These are phyloP conservation scores for Ispidina picta DNA, from an alignment of 2,797 vertebrate genomes.

Conservation along the genomic window DNA sequence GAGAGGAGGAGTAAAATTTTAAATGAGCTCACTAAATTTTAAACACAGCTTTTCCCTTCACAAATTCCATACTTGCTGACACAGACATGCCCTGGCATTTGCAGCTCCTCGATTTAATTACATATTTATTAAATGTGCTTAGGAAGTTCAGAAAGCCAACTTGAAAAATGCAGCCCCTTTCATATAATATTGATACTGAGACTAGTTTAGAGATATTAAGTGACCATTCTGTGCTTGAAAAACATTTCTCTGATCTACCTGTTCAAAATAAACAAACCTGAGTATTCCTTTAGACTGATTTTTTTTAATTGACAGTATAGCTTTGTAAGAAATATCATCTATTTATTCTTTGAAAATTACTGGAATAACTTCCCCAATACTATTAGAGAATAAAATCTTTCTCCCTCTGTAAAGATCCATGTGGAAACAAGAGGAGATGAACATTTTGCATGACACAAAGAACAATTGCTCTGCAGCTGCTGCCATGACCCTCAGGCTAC, in stretches of 20 bases:
- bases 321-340: background rate
- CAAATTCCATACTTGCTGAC: background rate
- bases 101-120: background rate
- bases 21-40: background rate
- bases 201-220: background rate
- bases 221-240: background rate
- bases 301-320: background rate
- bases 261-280: background rate
- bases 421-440: slow-evolving; percentile 22
- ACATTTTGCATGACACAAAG: slow-evolving; percentile 21
- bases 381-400: background rate
- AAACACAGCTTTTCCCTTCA: background rate
- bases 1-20: background rate
- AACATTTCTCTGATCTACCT: background rate
- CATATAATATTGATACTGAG: background rate
- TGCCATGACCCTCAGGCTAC: slow-evolving; percentile 28
- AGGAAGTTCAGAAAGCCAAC: background rate
- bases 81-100: background rate
- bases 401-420: background rate
- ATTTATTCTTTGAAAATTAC: background rate
- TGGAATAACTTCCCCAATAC: background rate
- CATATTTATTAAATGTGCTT: background rate
- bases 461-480: slow-evolving; percentile 52
- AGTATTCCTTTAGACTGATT: background rate
- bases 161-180: background rate